Base-by-base conservation (phyloP, 2,888 invertebrate genomes). In the Loripinus fragilis region DNA sequence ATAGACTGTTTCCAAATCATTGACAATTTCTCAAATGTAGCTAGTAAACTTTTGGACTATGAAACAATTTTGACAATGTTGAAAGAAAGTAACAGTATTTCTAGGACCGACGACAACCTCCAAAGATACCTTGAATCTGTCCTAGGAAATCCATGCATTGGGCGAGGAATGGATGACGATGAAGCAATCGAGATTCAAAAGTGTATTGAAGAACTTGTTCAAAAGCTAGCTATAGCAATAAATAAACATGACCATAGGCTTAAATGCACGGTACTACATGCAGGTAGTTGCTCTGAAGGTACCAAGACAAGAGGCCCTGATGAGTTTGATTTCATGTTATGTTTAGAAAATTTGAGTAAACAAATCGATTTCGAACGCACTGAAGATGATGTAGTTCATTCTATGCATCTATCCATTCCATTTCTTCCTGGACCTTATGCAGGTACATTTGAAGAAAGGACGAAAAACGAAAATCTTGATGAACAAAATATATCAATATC, bases 241-340 rank as follows among this genome's bases (percentile, higher is more conserved):
- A 42, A 28, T n/a, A 42, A 76, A 38, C 17, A 38, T 10, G 83
- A 80, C 66, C 68, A 70, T 15, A 70, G 66, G 28, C 73, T 83
- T 38, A 55, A 66, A 30, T 78, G 78, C 71, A 69, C 68, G 20
- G 41, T 83, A 20, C 55, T 80, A 2, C 78, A 74, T 48, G 80
- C 76, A 23, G 83, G 83, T 0, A 83, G 83, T 66, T 67, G 69
- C 3, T 80, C 80, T n/a, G 80, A 83, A 69, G 78, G 78, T 17
- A 80, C 83, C 7, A 83, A 83, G 64, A 74, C 77, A n/a, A 69
- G 45, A 33, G 73, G 20, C 12, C 83, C 83, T 1, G 71, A 80
- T 52, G 83, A 83, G 50, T 83, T 83, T 42, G 80, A 83, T 74
- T 83, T 71, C 28, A 80, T 78, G 50, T 65, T 83, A 71, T 76